Percentiles rank a stretch among this genome's conserved stretches.
Conservation (phyloP, 1,140 invertebrate genomes). For the Caenorhabditis latens region DNA sequence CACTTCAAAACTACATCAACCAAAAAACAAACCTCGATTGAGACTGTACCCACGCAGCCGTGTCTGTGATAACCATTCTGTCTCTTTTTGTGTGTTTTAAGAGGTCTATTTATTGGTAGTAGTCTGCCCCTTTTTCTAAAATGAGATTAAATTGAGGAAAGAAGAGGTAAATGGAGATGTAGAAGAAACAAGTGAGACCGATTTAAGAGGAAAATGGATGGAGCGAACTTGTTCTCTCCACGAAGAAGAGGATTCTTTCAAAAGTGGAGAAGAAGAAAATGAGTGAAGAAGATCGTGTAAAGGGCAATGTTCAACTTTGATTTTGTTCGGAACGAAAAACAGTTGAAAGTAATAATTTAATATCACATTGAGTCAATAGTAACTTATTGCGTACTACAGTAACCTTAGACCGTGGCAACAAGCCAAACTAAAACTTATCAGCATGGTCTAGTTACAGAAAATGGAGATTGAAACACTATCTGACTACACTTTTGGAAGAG, state of each 20-base stretch:
- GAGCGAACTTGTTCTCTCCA: not conserved
- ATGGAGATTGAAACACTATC: too few species aligned
- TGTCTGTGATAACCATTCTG: slow-evolving; percentile 46
- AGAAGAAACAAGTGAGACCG: not conserved
- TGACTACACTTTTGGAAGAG: too few species aligned
- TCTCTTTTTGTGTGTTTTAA: slow-evolving; percentile 18
- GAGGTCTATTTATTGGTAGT: not conserved
- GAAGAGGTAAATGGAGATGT: not conserved
- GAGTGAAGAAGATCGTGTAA: not conserved
- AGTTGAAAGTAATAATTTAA: too few species aligned
- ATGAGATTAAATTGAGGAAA: slow-evolving; percentile 25
- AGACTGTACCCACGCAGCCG: slow-evolving; percentile 51
- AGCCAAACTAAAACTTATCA: too few species aligned
- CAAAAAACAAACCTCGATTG: slow-evolving; percentile 46
- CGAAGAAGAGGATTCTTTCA: not conserved
- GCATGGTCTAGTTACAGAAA: too few species aligned
- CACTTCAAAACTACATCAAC: not conserved
- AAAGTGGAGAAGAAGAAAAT: not conserved
- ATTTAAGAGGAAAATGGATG: not conserved
- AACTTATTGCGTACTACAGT: too few species aligned
- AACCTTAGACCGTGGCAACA: too few species aligned
- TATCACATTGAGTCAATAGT: too few species aligned
- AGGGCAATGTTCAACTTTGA: too few species aligned
- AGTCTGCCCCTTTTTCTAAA: slow-evolving; percentile 13
- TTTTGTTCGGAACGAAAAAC: too few species aligned